Conservation (phyloP, 2,797 vertebrate species). For the Amphiprion clarkii region DNA sequence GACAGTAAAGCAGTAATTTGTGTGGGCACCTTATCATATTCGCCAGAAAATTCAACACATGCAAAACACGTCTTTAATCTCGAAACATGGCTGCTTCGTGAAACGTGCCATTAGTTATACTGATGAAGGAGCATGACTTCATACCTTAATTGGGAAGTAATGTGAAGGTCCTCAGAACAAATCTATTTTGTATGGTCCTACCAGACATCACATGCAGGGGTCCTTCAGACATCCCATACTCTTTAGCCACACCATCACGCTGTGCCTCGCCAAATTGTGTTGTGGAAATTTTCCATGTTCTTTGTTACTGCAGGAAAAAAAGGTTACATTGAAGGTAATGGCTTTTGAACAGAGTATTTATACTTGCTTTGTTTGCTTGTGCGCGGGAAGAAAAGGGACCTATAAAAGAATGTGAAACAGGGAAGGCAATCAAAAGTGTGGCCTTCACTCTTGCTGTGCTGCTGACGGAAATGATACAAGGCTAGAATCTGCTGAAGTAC, state of each 20-base stretch:
- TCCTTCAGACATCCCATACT: conserved; percentile 56
- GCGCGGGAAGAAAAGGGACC: conserved; percentile 65
- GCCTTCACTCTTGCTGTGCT: conserved; percentile 66
- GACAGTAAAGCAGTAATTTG: conserved; percentile 64
- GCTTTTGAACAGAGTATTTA: conserved; percentile 71
- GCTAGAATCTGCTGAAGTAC: conserved; percentile 73
- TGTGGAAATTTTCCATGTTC: conserved; percentile 62
- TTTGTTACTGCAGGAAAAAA: conserved; percentile 57
- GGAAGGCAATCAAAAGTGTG: conserved; percentile 76
- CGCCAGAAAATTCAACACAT: conserved; percentile 72
- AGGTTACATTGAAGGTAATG: conserved; percentile 66
- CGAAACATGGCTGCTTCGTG: conserved; percentile 63
- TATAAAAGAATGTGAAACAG: conserved; percentile 63
- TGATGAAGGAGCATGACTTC: conserved; percentile 84
- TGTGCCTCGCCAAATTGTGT: conserved; percentile 60
- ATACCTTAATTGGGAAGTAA: conserved; percentile 81
- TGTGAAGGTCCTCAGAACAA: conserved; percentile 80
- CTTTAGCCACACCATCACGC: conserved; percentile 65
- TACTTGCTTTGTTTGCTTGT: conserved; percentile 72
- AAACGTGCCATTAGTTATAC: conserved; percentile 80
- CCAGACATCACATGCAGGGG: conserved; percentile 69
- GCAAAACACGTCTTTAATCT: conserved; percentile 71
- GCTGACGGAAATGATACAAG: conserved; percentile 70
- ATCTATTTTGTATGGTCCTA: conserved; percentile 83
- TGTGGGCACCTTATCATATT: conserved; percentile 68